Conservation (phyloP, 2,797 vertebrate genomes). For the Acanthiza pusilla region DNA sequence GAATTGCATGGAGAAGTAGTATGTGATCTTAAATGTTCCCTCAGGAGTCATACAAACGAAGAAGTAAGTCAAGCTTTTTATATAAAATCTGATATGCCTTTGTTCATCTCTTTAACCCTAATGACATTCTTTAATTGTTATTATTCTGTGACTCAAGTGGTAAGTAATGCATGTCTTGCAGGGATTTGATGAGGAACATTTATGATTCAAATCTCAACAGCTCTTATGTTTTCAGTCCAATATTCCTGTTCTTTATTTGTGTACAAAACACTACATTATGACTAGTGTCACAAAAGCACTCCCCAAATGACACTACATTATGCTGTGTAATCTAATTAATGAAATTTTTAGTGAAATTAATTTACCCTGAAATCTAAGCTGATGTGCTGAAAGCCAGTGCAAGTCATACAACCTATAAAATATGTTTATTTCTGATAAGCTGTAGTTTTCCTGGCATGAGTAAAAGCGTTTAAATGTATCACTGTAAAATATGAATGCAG, state of each 20-base stretch:
- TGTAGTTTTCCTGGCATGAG: not conserved
- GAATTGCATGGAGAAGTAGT: not conserved
- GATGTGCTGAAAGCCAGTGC: not conserved
- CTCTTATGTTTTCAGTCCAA: not conserved
- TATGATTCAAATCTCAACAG: not conserved
- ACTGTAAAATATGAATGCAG: not conserved
- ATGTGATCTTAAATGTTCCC: not conserved
- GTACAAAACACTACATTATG: not conserved
- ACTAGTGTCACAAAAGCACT: not conserved
- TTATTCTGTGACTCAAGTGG: not conserved
- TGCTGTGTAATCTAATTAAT: not conserved
- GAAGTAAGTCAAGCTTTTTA: not conserved
- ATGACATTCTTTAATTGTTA: not conserved
- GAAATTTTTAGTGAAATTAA: conserved; percentile 5
- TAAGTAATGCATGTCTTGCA: not conserved
- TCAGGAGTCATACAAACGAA: not conserved
- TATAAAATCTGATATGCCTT: not conserved
- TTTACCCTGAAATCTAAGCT: not conserved
- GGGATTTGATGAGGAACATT: not conserved
- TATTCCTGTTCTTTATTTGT: not conserved
- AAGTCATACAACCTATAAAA: not conserved
- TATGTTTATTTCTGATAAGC: not conserved
- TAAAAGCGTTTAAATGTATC: not conserved
- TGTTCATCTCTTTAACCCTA: not conserved
- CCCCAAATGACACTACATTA: not conserved